Evolutionary conservation across 2,888 invertebrate genomes (phyloP).

Genomic region (Habroteleia sp.): DNA sequence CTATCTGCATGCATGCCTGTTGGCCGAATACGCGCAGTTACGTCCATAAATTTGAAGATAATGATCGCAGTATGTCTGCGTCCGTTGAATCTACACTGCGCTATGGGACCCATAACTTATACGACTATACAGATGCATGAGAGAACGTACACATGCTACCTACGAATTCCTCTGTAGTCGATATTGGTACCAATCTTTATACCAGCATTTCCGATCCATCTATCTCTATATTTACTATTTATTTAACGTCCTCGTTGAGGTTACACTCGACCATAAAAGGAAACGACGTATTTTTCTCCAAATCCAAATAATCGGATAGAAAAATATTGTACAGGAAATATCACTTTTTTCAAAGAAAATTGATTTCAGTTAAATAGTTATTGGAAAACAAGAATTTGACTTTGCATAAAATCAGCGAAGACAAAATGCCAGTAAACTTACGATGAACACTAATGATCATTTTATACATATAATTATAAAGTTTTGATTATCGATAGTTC

Average conservation of each 20-base stretch:
- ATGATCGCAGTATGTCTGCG: conserved; percentile 81
- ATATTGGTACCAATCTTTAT: conserved; percentile 58
- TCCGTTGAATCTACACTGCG: conserved; percentile 79
- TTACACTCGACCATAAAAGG: conserved; percentile 28
- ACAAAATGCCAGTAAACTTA: too few species aligned
- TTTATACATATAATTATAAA: too few species aligned
- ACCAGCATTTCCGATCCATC: conserved; percentile 46
- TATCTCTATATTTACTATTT: conserved; percentile 50
- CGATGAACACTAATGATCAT: too few species aligned
- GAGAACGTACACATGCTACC: conserved; percentile 61
- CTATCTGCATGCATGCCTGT: conserved; percentile 66
- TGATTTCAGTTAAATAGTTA: not conserved
- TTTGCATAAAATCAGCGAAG: too few species aligned
- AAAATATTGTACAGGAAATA: conserved; percentile 1
- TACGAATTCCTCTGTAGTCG: conserved; percentile 45
- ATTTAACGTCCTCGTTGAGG: conserved; percentile 42
- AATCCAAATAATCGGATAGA: conserved; percentile 1
- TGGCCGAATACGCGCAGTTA: conserved; percentile 64
- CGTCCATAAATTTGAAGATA: conserved; percentile 79
- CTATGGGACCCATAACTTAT: conserved; percentile 80
- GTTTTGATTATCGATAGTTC: too few species aligned
- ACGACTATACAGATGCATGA: conserved; percentile 71
- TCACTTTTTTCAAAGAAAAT: not conserved
- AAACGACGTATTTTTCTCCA: conserved; percentile 21
- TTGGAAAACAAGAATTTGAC: too few species aligned